These are phyloP conservation scores for Spodoptera litura DNA, from an alignment of 1,140 invertebrate genomes.

Conservation along the genomic window DNA sequence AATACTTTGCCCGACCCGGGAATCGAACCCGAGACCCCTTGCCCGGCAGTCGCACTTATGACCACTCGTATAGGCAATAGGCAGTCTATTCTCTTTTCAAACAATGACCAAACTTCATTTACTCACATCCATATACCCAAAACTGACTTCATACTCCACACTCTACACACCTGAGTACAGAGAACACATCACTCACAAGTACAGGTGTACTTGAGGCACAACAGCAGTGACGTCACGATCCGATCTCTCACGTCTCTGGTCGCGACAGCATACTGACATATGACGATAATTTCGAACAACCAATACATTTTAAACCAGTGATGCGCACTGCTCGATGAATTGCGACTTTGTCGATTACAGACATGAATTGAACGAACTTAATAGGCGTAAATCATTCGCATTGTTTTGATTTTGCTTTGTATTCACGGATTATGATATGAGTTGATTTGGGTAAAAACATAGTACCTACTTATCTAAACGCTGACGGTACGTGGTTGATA, in stretches of 20 bases:
- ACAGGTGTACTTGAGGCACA: constrained; percentile 38
- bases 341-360: constrained; percentile 72
- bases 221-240: constrained; percentile 47
- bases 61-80: too few relatives aligned
- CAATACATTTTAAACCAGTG: constrained; percentile 71
- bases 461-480: neutral
- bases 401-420: constrained; percentile 60
- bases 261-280: constrained; percentile 57
- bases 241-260: constrained; percentile 46
- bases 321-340: constrained; percentile 61
- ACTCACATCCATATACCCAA: too few relatives aligned
- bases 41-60: too few relatives aligned
- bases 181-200: neutral
- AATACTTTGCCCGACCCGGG: too few relatives aligned
- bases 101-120: too few relatives aligned
- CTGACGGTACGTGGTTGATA: neutral
- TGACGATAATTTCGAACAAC: constrained; percentile 64
- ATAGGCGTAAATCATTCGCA: constrained; percentile 69
- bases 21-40: too few relatives aligned
- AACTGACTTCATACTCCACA: too few relatives aligned
- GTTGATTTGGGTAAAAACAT: neutral
- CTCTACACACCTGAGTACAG: constrained; percentile 1
- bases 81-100: too few relatives aligned
- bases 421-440: constrained; percentile 22
- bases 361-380: constrained; percentile 63